phyloP scores from a whole-genome alignment of 2,113 vertebrate genomes.

The Psilopsiagon aurifrons region DNA sequence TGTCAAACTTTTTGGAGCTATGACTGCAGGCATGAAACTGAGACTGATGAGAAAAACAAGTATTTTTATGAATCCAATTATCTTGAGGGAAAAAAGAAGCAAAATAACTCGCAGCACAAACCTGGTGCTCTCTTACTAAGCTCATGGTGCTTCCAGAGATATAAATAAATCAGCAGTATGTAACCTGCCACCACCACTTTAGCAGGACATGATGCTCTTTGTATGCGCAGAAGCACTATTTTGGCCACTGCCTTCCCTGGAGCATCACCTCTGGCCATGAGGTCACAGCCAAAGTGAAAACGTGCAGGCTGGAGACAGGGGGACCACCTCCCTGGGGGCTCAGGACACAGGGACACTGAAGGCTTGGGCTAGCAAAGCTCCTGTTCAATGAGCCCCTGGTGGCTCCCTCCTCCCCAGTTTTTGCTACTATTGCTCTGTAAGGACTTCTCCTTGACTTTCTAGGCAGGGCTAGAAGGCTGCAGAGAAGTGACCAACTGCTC shows the following conservation, averaged over 20 bases:
- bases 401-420: rapidly evolving
- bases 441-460: background rate
- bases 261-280: rapidly evolving
- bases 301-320: background rate
- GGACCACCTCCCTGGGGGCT: rapidly evolving
- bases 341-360: rapidly evolving
- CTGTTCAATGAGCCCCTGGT: background rate
- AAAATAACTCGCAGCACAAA: background rate
- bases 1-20: background rate
- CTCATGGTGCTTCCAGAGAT: background rate
- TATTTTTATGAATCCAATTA: background rate
- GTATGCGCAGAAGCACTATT: background rate
- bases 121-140: background rate
- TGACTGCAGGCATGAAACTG: background rate
- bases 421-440: rapidly evolving
- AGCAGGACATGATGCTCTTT: background rate
- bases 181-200: background rate
- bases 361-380: background rate
- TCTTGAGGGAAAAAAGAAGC: background rate
- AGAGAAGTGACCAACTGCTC: rapidly evolving
- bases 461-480: background rate
- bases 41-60: background rate
- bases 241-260: background rate
- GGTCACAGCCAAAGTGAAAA: rapidly evolving
- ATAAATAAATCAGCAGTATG: background rate